Evolutionary conservation across 37 sponge, comb jelly and placozoan genomes (phyloP).

Genomic region (Chondrosia reniformis): DNA sequence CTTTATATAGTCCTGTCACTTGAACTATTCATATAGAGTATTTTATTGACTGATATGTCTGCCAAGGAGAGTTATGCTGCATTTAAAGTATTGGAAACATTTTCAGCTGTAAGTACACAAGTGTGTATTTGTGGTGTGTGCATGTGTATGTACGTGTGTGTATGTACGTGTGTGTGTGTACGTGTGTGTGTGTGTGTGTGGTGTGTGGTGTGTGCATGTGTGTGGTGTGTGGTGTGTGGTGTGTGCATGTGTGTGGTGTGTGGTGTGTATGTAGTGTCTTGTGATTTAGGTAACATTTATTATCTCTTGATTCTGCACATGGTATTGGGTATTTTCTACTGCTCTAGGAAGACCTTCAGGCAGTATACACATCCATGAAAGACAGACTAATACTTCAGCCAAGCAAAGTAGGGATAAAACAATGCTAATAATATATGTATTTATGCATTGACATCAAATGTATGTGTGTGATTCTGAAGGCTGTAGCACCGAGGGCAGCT

Average conservation of each 20-base stretch:
- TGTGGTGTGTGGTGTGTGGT: background rate
- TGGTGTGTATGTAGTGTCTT: background rate
- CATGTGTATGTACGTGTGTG: background rate
- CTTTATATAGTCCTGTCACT: too few species aligned
- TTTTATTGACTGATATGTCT: conserved; percentile 12
- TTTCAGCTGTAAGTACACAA: conserved; percentile 33
- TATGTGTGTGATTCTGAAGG: too few species aligned
- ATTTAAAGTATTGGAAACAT: conserved; percentile 55
- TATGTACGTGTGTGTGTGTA: background rate
- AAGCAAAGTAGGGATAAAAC: too few species aligned
- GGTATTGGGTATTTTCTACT: background rate
- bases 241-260: background rate
- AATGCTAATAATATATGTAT: too few species aligned
- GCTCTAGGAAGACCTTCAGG: background rate
- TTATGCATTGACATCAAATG: too few species aligned
- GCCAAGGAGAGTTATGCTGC: conserved; percentile 33
- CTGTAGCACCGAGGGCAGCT: too few species aligned
- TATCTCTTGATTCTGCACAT: background rate
- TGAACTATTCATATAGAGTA: background rate
- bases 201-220: background rate
- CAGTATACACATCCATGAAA: background rate
- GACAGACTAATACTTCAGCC: background rate
- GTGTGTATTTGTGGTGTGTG: background rate
- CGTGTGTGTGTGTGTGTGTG: background rate
- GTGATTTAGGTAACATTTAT: background rate